Conservation (phyloP, 2,888 invertebrate genomes). For the Chaetogeoica ovagalla region DNA sequence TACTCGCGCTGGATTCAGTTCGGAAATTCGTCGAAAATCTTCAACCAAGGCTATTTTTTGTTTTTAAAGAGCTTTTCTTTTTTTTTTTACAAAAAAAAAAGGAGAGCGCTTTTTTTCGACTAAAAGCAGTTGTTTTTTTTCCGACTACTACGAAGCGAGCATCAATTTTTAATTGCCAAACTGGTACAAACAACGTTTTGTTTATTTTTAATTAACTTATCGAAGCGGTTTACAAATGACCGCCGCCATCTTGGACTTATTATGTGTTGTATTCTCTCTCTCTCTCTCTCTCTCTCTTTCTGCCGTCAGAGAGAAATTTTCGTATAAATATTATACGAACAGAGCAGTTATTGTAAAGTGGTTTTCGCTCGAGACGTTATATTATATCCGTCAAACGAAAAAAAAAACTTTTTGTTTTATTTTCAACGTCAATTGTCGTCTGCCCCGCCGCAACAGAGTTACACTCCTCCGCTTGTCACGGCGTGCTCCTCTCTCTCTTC, state of each 20-base stretch:
- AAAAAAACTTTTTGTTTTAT: background rate
- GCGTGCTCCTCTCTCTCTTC: background rate
- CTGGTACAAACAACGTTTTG: slow-evolving; percentile 8
- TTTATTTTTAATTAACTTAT: slow-evolving; percentile 34
- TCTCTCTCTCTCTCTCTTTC: too few relatives aligned
- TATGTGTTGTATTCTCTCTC: background rate
- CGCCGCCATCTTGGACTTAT: background rate
- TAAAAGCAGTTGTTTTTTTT: background rate
- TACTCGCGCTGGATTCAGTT: too few relatives aligned
- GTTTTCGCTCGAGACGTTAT: background rate
- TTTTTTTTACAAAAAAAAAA: too few relatives aligned
- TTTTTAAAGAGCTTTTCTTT: too few relatives aligned
- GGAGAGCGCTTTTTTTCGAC: too few relatives aligned
- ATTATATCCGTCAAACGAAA: slow-evolving; percentile 29
- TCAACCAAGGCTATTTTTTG: too few relatives aligned
- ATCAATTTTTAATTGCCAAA: slow-evolving; percentile 6
- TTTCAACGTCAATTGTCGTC: slow-evolving; percentile 34
- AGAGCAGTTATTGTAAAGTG: background rate
- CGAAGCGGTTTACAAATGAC: background rate
- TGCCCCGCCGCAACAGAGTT: slow-evolving; percentile 9
- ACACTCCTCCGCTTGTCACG: background rate
- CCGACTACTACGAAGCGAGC: background rate
- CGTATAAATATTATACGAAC: background rate
- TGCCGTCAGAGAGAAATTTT: background rate
- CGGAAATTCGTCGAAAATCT: too few relatives aligned